A percentile compares a stretch with the other conserved stretches of the same genome.
Evolutionary conservation across 2,797 vertebrate genomes (phyloP).

Genomic region (Otolemur crassicaudatus): DNA sequence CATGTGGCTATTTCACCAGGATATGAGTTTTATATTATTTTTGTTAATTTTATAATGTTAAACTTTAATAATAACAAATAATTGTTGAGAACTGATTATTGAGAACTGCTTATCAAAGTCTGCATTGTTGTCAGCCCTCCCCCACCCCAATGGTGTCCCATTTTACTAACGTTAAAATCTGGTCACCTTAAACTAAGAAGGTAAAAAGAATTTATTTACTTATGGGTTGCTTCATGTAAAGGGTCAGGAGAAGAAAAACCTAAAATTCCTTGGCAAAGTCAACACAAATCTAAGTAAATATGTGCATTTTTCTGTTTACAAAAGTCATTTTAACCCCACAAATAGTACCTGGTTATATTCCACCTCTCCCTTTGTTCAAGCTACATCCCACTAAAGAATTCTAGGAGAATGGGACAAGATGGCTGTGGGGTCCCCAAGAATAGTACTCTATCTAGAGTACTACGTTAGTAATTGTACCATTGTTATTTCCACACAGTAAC

Average conservation of each 20-base stretch:
- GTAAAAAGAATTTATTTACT: slow-evolving; percentile 64
- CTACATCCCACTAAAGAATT: neutral
- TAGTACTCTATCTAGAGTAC: neutral
- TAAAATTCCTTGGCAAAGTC: slow-evolving; percentile 61
- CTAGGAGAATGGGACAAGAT: neutral
- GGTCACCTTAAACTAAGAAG: neutral
- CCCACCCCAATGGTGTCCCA: too few species aligned
- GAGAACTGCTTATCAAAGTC: too few species aligned
- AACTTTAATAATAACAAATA: too few species aligned
- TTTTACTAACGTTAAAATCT: too few species aligned
- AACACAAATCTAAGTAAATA: slow-evolving; percentile 49
- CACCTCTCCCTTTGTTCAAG: neutral
- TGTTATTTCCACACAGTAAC: neutral
- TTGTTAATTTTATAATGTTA: too few species aligned
- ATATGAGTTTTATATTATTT: too few species aligned
- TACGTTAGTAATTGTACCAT: neutral
- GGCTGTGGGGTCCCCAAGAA: neutral
- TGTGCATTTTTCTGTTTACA: slow-evolving; percentile 23
- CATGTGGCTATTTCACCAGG: too few species aligned
- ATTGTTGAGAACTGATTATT: too few species aligned
- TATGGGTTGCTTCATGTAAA: slow-evolving; percentile 36
- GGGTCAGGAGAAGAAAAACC: slow-evolving; percentile 10
- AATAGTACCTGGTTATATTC: neutral
- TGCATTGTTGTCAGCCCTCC: too few species aligned
- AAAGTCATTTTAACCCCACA: slow-evolving; percentile 38